These are phyloP conservation scores for Eulithis prunata DNA, from an alignment of 2,888 invertebrate genomes.

Conservation along the genomic window DNA sequence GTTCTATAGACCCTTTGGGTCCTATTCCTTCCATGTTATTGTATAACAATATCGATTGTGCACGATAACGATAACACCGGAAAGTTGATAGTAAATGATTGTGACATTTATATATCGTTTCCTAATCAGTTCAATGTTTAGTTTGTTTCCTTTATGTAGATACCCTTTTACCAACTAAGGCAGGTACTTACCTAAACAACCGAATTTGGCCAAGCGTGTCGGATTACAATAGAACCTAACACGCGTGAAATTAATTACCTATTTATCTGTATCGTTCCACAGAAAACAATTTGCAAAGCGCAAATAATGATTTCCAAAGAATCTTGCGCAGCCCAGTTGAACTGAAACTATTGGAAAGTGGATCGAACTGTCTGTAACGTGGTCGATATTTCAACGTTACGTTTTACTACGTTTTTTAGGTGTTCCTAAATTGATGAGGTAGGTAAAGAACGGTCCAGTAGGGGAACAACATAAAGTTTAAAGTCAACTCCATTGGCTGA, in stretches of 20 bases:
- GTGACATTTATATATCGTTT: too few species aligned
- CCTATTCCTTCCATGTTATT: not conserved
- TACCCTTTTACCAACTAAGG: too few species aligned
- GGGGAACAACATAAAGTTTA: not conserved
- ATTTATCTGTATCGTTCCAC: not conserved
- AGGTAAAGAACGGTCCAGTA: not conserved
- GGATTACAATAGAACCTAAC: not conserved
- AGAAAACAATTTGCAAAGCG: constrained; percentile 1
- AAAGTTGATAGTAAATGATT: too few species aligned
- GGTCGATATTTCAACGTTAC: not conserved
- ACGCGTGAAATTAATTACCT: constrained; percentile 4
- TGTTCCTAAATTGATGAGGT: too few species aligned
- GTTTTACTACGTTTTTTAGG: not conserved
- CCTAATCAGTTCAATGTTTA: too few species aligned
- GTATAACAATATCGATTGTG: not conserved
- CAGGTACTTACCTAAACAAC: not conserved
- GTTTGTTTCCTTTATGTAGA: too few species aligned
- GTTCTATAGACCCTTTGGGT: not conserved
- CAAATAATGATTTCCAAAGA: not conserved
- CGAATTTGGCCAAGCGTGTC: not conserved
- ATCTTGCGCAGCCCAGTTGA: constrained; percentile 1
- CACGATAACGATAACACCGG: constrained; percentile 11
- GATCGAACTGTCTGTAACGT: not conserved
- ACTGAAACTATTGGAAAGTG: not conserved
- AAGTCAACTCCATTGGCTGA: too few species aligned